Percentiles rank a stretch among this genome's conserved stretches.
Evolutionary conservation across 2,113 vertebrate genomes (phyloP).

Genomic region (Polypterus senegalus): DNA sequence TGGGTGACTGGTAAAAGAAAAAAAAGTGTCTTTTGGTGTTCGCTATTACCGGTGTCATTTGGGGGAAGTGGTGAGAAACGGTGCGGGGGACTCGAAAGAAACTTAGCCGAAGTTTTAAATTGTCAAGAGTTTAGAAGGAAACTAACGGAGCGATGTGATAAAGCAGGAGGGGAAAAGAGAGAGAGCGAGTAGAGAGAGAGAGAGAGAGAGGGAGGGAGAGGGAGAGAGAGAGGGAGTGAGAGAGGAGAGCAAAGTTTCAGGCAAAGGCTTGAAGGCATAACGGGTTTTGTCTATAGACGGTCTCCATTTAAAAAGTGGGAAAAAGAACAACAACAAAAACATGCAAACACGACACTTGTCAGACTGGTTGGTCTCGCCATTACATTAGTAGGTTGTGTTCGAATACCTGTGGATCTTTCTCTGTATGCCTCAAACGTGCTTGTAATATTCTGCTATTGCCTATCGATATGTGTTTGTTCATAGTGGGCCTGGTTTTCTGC

Average conservation of each 20-base stretch:
- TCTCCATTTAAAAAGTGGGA: conserved; percentile 21
- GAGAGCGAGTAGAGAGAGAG: conserved; percentile 38
- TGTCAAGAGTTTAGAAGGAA: conserved; percentile 6
- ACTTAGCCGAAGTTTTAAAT: conserved; percentile 21
- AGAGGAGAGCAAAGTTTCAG: conserved; percentile 40
- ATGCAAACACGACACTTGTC: conserved; percentile 17
- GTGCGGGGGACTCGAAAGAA: conserved; percentile 12
- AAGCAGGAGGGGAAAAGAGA: conserved; percentile 31
- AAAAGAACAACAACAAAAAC: conserved; percentile 13
- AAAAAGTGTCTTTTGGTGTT: too few species aligned
- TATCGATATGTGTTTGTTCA: too few species aligned
- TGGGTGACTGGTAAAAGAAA: too few species aligned
- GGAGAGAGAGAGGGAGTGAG: conserved; percentile 25
- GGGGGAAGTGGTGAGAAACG: conserved; percentile 8
- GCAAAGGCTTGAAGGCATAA: conserved; percentile 7
- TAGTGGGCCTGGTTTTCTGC: too few species aligned
- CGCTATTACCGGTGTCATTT: conserved; percentile 12
- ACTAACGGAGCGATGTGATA: conserved; percentile 11
- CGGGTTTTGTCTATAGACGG: conserved; percentile 16
- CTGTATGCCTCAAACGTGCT: background rate
- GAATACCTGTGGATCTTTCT: conserved; percentile 12
- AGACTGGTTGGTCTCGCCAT: conserved; percentile 3
- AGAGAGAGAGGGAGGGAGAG: conserved; percentile 29
- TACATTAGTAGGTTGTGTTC: background rate
- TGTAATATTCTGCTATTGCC: too few species aligned